Base-by-base conservation (phyloP, 2,888 invertebrate genomes). In the Petrolisthes cinctipes region DNA sequence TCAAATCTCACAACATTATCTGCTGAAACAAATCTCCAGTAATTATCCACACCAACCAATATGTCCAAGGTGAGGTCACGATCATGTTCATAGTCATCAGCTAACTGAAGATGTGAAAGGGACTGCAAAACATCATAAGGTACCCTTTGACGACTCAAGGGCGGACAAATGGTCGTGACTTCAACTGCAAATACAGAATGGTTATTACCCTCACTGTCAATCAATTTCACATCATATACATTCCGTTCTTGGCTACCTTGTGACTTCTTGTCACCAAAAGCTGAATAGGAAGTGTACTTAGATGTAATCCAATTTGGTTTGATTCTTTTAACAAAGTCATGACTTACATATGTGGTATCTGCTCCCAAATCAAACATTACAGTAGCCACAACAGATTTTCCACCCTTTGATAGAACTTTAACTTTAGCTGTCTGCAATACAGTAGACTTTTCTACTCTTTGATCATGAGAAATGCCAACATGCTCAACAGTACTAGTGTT, bases 381-480 rank as follows among this genome's bases (percentile, higher is more conserved):
- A 53, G 37, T 54, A 51, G 71, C 83, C n/a, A 71, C 73, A 83
- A 17, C 73, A 73, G 71, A 73, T 51, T 73, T 53, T 7, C 83
- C 71, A 83, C 56, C 53, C 14, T 17, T 54, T 73, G 53, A 53
- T 53, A 68, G 54, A 83, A 53, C 73, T 54, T 83, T 20, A 61
- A 83, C 53, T 11, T 71, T 83, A 71, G 71, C 51, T 71, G 71
- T 83, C 73, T 83, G 83, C 73, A 83, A 71, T 54, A 83, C 54
- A 73, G 83, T 53, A 56, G 53, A 73, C 73, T 68, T 82, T 79
- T 53, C 6, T 51, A 82, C 61, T 82, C 61, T 81, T 61, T 82
- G 82, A 56, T 66, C 82, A 82, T 66, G 66, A 82, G 66, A 61
- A 51, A 82, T 82, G 82, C 68, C 66, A 82, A 82, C 68, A 82